Percentiles rank a stretch among this genome's conserved stretches.
Evolutionary conservation across 2,113 vertebrate genomes (phyloP).

Genomic region (Channa argus): DNA sequence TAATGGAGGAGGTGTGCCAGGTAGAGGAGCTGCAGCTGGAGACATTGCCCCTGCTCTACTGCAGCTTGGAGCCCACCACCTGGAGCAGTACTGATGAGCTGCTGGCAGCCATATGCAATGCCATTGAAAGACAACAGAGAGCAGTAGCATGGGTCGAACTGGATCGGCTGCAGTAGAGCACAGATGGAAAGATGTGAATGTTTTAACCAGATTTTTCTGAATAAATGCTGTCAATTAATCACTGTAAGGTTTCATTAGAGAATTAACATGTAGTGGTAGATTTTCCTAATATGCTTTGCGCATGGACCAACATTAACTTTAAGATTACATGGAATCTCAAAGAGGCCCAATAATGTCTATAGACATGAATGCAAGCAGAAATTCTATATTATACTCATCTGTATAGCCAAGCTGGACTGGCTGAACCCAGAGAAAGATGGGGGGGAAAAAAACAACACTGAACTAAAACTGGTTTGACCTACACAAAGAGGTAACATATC

Average conservation of each 20-base stretch:
- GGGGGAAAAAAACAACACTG: too few species aligned
- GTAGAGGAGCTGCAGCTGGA: conserved; percentile 83
- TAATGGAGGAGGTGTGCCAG: conserved; percentile 79
- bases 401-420: conserved; percentile 42
- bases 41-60: conserved; percentile 78
- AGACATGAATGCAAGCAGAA: not conserved
- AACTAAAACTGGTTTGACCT: not conserved
- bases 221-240: too few species aligned
- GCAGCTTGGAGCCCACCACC: conserved; percentile 74
- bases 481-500: not conserved
- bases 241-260: not conserved
- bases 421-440: not conserved
- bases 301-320: not conserved
- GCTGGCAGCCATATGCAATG: conserved; percentile 67
- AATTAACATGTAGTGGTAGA: not conserved
- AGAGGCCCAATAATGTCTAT: not conserved
- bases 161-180: conserved; percentile 72
- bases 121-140: conserved; percentile 81
- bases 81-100: conserved; percentile 84
- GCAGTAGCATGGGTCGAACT: conserved; percentile 81
- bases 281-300: not conserved
- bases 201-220: too few species aligned
- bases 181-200: not conserved
- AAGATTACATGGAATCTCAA: conserved; percentile 3
- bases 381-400: not conserved